These are phyloP conservation scores for Archivesica marissinica DNA, from an alignment of 1,140 invertebrate genomes.

Conservation along the genomic window DNA sequence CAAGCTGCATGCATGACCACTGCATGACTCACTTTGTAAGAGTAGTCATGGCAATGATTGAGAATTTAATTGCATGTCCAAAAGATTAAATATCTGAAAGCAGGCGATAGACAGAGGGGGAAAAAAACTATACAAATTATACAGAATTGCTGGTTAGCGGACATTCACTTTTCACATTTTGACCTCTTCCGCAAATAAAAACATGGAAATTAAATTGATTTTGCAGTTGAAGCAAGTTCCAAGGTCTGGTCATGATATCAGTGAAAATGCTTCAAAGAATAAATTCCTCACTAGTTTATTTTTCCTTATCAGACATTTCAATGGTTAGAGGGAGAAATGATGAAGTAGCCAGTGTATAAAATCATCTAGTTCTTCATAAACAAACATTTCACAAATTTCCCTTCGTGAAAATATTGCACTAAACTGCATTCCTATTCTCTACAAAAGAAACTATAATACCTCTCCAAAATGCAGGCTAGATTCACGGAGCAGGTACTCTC, in stretches of 20 bases:
- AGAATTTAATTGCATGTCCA: conserved; percentile 47
- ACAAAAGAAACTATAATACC: background rate
- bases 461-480: background rate
- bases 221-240: conserved; percentile 38
- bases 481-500: too few species aligned
- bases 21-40: conserved; percentile 9
- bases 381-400: conserved; percentile 18
- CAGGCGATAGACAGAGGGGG: too few species aligned
- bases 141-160: background rate
- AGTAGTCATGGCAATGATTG: conserved; percentile 1
- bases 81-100: conserved; percentile 26
- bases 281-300: conserved; percentile 3
- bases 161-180: conserved; percentile 42
- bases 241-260: conserved; percentile 32
- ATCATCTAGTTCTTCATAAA: background rate
- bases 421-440: background rate
- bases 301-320: conserved; percentile 17
- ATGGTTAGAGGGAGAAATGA: background rate
- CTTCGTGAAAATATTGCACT: conserved; percentile 32
- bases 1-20: conserved; percentile 21
- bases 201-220: conserved; percentile 42
- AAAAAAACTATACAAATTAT: too few species aligned
- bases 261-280: conserved; percentile 26
- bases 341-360: conserved; percentile 27
- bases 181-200: conserved; percentile 42